These are phyloP conservation scores for Drosophila melanogaster DNA, from an alignment of 1,140 invertebrate genomes.

Conservation along the genomic window Release_6_plus_ISO1_MT NT_037436.4:1660501-1661000, in stretches of 20 bases:
- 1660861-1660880: constrained; percentile 81
- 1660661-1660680: constrained; percentile 58
- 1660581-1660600: constrained; percentile 8
- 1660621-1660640: constrained; percentile 50
- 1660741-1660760: constrained; percentile 41
- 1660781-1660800: constrained; percentile 65
- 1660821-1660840: constrained; percentile 84
- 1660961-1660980: constrained; percentile 39
- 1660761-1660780: constrained; percentile 38
- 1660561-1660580: constrained; percentile 8
- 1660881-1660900: constrained; percentile 83
- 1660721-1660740: constrained; percentile 52
- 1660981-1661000: constrained; percentile 45
- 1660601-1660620: constrained; percentile 43
- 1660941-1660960: constrained; percentile 47
- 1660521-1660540: constrained; percentile 15
- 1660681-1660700: constrained; percentile 42
- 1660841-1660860: constrained; percentile 84
- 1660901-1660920: constrained; percentile 82
- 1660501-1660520: constrained; percentile 12
- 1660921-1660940: constrained; percentile 73
- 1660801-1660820: constrained; percentile 76
- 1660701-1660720: constrained; percentile 57
- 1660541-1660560: not conserved
- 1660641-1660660: constrained; percentile 54